These are phyloP conservation scores for Zosterops pallidus DNA, from an alignment of 2,113 vertebrate genomes.

Conservation along the genomic window DNA sequence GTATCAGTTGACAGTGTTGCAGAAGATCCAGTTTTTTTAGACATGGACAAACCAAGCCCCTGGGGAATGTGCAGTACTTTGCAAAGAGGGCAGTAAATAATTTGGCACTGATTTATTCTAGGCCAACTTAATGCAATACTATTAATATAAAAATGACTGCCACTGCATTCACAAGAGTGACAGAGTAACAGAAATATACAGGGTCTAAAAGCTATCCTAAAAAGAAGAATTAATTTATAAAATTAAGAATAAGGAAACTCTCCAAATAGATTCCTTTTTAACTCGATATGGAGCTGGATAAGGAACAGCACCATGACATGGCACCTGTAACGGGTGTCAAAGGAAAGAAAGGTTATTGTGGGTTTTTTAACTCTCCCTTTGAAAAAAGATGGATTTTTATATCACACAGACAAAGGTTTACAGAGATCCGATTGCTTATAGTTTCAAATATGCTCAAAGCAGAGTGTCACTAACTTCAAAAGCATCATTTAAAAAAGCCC, in stretches of 20 bases:
- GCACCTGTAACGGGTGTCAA: neutral
- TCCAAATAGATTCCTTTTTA: neutral
- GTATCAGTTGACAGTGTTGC: neutral
- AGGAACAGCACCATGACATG: neutral
- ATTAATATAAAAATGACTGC: neutral
- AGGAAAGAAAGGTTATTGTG: neutral
- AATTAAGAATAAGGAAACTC: neutral
- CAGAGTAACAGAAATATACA: neutral
- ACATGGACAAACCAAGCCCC: neutral
- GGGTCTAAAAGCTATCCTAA: neutral
- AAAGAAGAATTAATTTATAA: neutral
- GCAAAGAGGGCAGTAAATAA: neutral
- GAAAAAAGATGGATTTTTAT: neutral
- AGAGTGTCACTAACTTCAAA: neutral
- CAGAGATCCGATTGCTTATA: neutral
- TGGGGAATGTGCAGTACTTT: neutral
- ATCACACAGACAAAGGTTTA: neutral
- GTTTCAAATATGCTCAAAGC: neutral
- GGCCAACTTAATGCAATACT: neutral
- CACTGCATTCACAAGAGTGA: neutral
- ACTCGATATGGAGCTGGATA: neutral
- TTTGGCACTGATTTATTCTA: neutral
- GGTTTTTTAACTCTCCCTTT: neutral
- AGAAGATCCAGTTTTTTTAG: neutral
- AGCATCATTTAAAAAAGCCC: neutral